Evolutionary conservation across 2,797 vertebrate genomes (phyloP).

Genomic region (Scolopax rusticola): DNA sequence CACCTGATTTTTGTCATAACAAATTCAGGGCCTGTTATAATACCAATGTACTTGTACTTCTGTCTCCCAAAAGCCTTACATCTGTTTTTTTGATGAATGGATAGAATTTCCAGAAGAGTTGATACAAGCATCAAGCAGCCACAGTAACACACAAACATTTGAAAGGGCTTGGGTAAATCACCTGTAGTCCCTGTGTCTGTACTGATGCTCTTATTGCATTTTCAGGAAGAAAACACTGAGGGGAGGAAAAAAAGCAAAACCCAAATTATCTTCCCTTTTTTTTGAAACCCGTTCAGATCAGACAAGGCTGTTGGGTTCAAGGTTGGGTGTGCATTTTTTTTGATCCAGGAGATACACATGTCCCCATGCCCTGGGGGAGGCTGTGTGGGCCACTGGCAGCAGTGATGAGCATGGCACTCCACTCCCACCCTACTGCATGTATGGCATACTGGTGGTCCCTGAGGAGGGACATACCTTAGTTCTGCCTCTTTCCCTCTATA

Average conservation of each 20-base stretch:
- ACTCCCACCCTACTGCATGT: not conserved
- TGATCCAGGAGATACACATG: not conserved
- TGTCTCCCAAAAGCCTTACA: not conserved
- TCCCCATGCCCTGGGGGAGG: no score
- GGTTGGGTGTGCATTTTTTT: not conserved
- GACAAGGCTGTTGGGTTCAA: no score
- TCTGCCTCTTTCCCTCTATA: not conserved
- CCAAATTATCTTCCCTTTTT: not conserved
- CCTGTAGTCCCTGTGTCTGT: fast-evolving
- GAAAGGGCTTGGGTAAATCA: not conserved
- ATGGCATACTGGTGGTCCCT: fast-evolving
- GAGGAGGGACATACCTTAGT: not conserved
- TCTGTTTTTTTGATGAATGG: not conserved
- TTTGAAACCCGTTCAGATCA: not conserved
- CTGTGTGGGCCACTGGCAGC: not conserved
- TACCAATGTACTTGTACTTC: not conserved
- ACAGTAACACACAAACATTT: not conserved
- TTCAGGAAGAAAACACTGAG: not conserved
- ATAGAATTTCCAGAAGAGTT: not conserved
- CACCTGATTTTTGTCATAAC: not conserved
- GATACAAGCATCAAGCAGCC: not conserved
- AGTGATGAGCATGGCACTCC: not conserved
- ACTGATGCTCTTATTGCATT: not conserved
- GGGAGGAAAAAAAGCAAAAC: not conserved
- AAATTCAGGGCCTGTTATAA: not conserved